Percentiles rank a stretch among this genome's conserved stretches.
phyloP scores from a whole-genome alignment of 2,888 invertebrate species.

The Drosophila putrida region DNA sequence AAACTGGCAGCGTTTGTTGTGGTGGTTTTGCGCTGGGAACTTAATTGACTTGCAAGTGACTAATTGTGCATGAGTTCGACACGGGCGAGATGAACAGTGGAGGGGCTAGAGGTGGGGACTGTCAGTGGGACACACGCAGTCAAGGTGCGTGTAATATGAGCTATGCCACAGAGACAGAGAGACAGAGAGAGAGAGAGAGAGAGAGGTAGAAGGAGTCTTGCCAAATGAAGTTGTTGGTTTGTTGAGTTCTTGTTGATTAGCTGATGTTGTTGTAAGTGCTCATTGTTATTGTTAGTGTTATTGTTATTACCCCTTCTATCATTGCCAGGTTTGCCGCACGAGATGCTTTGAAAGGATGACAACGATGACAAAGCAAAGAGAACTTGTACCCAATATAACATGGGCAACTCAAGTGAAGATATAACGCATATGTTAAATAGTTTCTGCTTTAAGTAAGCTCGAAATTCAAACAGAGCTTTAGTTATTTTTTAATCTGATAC shows the following conservation, averaged over 20 bases:
- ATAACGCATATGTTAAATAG: not conserved
- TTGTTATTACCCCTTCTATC: slow-evolving; percentile 28
- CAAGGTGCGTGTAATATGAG: slow-evolving; percentile 76
- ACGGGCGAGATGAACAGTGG: slow-evolving; percentile 37
- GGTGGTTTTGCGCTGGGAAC: slow-evolving; percentile 66
- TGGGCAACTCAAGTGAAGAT: slow-evolving; percentile 12
- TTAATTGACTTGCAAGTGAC: slow-evolving; percentile 82
- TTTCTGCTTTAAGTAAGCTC: not conserved
- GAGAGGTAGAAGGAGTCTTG: slow-evolving; percentile 5
- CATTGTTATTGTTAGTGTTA: slow-evolving; percentile 38
- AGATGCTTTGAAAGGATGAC: slow-evolving; percentile 66
- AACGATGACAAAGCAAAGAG: slow-evolving; percentile 53
- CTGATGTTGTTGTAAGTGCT: slow-evolving; percentile 34
- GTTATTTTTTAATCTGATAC: slow-evolving; percentile 5
- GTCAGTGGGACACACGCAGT: not conserved
- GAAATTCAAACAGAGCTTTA: not conserved
- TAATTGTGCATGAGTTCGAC: slow-evolving; percentile 81
- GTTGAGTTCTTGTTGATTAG: slow-evolving; percentile 49
- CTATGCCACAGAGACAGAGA: slow-evolving; percentile 28
- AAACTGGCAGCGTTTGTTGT: slow-evolving; percentile 63
- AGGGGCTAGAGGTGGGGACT: too few relatives aligned
- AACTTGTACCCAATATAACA: slow-evolving; percentile 9
- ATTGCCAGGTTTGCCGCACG: slow-evolving; percentile 55
- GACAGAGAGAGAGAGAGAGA: slow-evolving; percentile 1
- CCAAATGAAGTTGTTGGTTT: slow-evolving; percentile 69